phyloP scores from a whole-genome alignment of 2,113 vertebrate species.

The Albula goreensis region DNA sequence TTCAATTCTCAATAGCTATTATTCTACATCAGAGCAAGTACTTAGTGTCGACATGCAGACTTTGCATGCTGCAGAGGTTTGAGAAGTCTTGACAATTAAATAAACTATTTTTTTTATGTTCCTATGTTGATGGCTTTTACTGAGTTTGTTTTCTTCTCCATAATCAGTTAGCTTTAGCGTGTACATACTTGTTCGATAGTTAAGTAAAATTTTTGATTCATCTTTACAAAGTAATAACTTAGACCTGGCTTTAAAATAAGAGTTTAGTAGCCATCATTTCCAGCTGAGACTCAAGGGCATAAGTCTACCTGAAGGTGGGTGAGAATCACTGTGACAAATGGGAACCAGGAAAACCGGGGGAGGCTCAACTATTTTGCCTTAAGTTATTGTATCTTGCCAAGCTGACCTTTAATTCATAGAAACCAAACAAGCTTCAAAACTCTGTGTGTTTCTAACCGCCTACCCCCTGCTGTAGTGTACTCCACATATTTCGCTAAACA shows the following conservation, averaged over 20 bases:
- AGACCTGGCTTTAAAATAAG: constrained; percentile 63
- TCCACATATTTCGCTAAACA: constrained; percentile 16
- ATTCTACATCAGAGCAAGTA: no score
- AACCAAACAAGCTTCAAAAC: constrained; percentile 35
- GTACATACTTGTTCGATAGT: constrained; percentile 27
- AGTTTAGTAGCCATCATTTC: constrained; percentile 66
- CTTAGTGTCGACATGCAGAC: no score
- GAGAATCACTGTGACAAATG: constrained; percentile 56
- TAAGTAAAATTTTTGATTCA: constrained; percentile 53
- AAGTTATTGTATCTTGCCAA: constrained; percentile 49
- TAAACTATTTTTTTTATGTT: neutral
- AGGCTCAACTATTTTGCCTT: constrained; percentile 44
- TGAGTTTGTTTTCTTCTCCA: neutral
- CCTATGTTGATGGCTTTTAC: neutral
- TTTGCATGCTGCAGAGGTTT: neutral
- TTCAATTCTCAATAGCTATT: no score
- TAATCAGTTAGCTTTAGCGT: neutral
- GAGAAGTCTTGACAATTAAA: neutral
- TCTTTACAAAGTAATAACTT: constrained; percentile 57
- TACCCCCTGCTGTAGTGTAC: constrained; percentile 11
- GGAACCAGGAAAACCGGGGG: constrained; percentile 51
- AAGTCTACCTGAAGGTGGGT: constrained; percentile 54
- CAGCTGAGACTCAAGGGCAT: constrained; percentile 64
- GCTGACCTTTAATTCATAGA: constrained; percentile 43
- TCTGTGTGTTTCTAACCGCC: constrained; percentile 27